Evolutionary conservation across 2,113 vertebrate species (phyloP).

Genomic region (Danionella cerebrum): DNA sequence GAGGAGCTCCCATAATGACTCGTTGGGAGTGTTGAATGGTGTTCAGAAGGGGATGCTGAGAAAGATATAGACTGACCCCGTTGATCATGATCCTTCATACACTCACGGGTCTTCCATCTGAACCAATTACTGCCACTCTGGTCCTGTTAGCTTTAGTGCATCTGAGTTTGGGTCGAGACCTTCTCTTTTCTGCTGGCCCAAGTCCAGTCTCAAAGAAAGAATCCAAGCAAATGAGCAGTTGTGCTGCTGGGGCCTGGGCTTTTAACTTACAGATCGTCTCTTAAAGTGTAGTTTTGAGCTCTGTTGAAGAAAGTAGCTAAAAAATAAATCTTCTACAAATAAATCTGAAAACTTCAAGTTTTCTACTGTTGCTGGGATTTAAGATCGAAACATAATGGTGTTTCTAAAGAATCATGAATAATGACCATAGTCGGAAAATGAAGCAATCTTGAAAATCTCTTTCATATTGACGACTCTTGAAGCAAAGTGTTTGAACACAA

Average conservation of each 20-base stretch:
- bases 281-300: not conserved
- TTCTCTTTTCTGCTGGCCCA: conserved; percentile 12
- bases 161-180: conserved; percentile 27
- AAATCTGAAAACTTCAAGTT: too few relatives aligned
- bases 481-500: too few relatives aligned
- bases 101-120: conserved; percentile 55
- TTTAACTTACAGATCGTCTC: not conserved
- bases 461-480: too few relatives aligned
- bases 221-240: conserved; percentile 1
- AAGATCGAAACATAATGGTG: too few relatives aligned
- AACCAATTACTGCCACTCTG: conserved; percentile 48
- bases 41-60: conserved; percentile 28
- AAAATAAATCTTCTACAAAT: not conserved
- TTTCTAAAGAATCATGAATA: too few relatives aligned
- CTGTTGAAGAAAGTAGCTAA: not conserved
- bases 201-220: conserved; percentile 6
- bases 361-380: too few relatives aligned
- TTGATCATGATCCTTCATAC: conserved; percentile 46
- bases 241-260: conserved; percentile 3
- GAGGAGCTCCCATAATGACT: conserved; percentile 51
- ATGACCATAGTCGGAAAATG: too few relatives aligned
- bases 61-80: conserved; percentile 36
- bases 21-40: conserved; percentile 46
- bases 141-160: conserved; percentile 26
- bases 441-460: too few relatives aligned